Conservation (phyloP, 2,113 vertebrate species). For the Melospiza melodia region DNA sequence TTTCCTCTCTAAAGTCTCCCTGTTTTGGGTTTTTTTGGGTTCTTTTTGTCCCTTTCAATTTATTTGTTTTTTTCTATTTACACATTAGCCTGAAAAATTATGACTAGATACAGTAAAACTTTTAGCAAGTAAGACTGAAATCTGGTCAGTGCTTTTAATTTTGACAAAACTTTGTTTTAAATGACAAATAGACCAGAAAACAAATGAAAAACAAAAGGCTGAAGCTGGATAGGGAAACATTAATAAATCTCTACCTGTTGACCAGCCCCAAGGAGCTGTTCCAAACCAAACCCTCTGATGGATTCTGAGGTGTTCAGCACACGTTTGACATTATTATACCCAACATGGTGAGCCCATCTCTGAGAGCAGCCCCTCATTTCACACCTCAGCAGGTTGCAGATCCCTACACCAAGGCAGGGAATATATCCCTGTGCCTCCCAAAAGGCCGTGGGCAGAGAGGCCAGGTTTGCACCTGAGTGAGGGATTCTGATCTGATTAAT, state of each 20-base stretch:
- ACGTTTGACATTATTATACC: background rate
- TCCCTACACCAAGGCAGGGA: background rate
- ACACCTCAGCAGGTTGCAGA: background rate
- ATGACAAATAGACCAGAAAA: background rate
- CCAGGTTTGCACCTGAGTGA: background rate
- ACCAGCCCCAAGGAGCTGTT: background rate
- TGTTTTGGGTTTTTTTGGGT: no score
- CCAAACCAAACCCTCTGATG: background rate
- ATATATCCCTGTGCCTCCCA: no score
- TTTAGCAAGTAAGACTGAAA: background rate
- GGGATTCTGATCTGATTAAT: background rate
- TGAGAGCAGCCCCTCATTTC: background rate
- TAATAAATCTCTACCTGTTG: background rate
- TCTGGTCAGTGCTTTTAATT: background rate
- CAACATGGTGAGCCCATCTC: background rate
- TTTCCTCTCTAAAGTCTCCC: background rate
- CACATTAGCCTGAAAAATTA: background rate
- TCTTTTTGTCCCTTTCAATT: background rate
- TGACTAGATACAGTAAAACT: fast-evolving
- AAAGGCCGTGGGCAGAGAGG: background rate
- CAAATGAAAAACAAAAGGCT: background rate
- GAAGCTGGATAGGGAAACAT: background rate
- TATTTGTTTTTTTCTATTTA: background rate
- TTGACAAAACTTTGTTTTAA: background rate
- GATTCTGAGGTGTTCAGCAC: background rate